Evolutionary conservation across 2,888 invertebrate species (phyloP).

Genomic region (Tiphia femorata): DNA sequence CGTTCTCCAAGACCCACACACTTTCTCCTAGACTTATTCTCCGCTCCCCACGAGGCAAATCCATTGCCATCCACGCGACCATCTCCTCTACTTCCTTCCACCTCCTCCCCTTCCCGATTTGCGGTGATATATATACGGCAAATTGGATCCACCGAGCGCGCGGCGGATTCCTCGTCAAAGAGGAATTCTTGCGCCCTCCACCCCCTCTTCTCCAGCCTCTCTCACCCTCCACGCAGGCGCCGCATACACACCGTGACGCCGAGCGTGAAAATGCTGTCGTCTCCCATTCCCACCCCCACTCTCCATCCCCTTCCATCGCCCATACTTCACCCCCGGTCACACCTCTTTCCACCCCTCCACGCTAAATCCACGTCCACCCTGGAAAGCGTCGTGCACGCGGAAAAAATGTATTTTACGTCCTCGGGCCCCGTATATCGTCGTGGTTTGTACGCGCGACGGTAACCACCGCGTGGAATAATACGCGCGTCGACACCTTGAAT

Average conservation of each 20-base stretch:
- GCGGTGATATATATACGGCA: constrained; percentile 34
- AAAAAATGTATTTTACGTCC: too few relatives aligned
- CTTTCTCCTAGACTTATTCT: too few relatives aligned
- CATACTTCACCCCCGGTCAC: neutral
- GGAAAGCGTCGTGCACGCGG: too few relatives aligned
- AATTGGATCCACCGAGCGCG: constrained; percentile 52
- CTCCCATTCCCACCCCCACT: too few relatives aligned
- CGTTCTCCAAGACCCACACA: too few relatives aligned
- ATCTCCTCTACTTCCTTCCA: neutral
- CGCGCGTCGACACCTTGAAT: too few relatives aligned
- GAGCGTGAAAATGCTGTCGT: constrained; percentile 49
- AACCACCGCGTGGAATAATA: too few relatives aligned
- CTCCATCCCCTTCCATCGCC: too few relatives aligned
- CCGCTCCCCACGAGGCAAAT: too few relatives aligned
- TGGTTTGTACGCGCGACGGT: too few relatives aligned
- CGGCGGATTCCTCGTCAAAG: constrained; percentile 54
- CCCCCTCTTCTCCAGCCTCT: neutral
- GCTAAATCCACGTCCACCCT: too few relatives aligned
- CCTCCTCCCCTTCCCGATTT: neutral
- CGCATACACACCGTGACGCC: constrained; percentile 35
- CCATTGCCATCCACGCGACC: neutral
- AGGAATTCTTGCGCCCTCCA: constrained; percentile 41
- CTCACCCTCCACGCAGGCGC: constrained; percentile 18
- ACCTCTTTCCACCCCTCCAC: neutral
- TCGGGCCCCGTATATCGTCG: too few relatives aligned